Percentiles rank a stretch among this genome's conserved stretches.
phyloP scores from a whole-genome alignment of 2,113 vertebrate species.

The Leucosticte australis region DNA sequence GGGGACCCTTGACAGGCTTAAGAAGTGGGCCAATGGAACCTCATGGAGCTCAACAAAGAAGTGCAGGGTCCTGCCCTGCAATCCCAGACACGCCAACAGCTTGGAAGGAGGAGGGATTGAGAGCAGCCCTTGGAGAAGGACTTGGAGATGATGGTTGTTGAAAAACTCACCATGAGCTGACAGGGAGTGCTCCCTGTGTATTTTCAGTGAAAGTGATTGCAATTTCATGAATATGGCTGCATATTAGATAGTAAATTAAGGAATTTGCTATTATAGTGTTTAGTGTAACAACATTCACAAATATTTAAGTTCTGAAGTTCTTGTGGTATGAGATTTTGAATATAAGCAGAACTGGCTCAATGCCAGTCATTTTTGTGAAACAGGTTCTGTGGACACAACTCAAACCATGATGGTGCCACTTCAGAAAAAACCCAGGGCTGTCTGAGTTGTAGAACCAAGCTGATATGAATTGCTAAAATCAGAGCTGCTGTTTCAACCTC shows the following conservation, averaged over 20 bases:
- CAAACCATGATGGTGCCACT: not conserved
- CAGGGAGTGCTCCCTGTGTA: not conserved
- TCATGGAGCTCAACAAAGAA: not conserved
- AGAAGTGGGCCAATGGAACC: not conserved
- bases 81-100: not conserved
- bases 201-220: not conserved
- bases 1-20: not conserved
- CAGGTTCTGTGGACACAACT: not conserved
- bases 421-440: not conserved
- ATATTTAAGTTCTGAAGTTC: not conserved
- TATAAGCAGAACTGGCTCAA: not conserved
- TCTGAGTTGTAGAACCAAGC: not conserved
- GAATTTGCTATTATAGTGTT: not conserved
- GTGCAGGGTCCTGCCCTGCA: not conserved
- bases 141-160: not conserved
- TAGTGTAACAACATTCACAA: not conserved
- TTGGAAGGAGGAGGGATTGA: not conserved
- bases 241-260: not conserved
- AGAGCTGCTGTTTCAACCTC: not conserved
- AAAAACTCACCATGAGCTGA: not conserved
- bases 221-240: accelerated
- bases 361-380: not conserved
- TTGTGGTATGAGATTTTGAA: not conserved
- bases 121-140: not conserved
- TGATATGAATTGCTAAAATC: not conserved